Evolutionary conservation across 2,888 invertebrate genomes (phyloP), one percentile per base, ranked within the genome.

Genomic region (Hybos culiciformis): DNA sequence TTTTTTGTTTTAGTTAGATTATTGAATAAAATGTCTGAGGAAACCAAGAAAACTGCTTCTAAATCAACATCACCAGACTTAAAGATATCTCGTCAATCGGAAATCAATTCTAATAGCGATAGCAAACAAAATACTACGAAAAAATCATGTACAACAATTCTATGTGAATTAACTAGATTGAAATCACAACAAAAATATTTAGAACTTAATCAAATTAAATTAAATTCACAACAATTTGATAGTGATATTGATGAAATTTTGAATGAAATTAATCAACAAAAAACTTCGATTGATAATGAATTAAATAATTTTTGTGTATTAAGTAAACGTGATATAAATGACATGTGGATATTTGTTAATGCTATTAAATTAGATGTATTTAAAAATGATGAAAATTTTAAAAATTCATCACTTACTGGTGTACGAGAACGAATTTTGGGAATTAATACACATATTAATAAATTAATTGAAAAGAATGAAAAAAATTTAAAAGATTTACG

Each of bases 111-210:
- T n/a, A n/a, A n/a, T n/a, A n/a, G n/a, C n/a, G n/a, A n/a, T n/a
- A n/a, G n/a, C n/a, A n/a, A n/a, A n/a, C n/a, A n/a, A n/a, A n/a
- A n/a, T n/a, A n/a, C n/a, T n/a, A n/a, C n/a, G 5, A 29, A 4
- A 37, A 54, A 55, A 47, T 53, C 58, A 36, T 48, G 52, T 36
- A 66, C 63, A 5, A 51, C 56, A 26, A 48, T 66, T 15, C 45
- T 66, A 2, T 63, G 64, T 36, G 63, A 66, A 49, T 45, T 66
- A 47, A 63, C 61, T 42, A 59, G 63, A 6, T 54, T 66, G 18
- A 66, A 64, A 52, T 56, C 62, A 1, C 66, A 66, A 48, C 63
- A 63, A 54, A 63, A 63, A 52, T 66, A 64, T 54, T 56, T 66
- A 19, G 65, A 66, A 54, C 59, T 59, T 51, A 59, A 56, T 54